Base-by-base conservation (phyloP, 1,140 invertebrate genomes). In the Heliconius nattereri region DNA sequence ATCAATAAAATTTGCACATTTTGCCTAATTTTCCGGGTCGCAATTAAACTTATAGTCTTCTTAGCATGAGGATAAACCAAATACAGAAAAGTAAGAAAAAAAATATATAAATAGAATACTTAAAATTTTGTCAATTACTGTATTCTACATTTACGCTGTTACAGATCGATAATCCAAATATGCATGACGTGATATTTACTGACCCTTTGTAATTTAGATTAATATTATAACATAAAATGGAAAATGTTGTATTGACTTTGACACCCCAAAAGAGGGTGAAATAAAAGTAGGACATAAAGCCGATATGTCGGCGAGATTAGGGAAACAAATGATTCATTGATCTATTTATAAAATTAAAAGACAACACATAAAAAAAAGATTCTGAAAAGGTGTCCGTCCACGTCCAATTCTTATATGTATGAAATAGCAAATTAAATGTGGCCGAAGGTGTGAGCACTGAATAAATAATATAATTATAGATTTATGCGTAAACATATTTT, bases 121-220 rank as follows among this genome's bases (percentile, higher is more conserved):
- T 29, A 26, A 66, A 66, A 66, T 26, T 66, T 66, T 66, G 60
- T 66, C 60, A 29, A 29, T 66, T 66, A 66, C 60, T 66, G 6
- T 66, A 66, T 66, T 66, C 60, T 66, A 66, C 60, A 19, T 26
- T 26, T 6, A 16, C 57, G 20, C 6, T 26, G 11, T 29, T 6
- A 66, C 60, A 66, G 60, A 66, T 66, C 60, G 60, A 29, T 66
- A 29, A 11, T 26, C 26, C 60, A 66, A 66, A 66, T 66, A 66
- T 66, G 60, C 60, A 66, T 66, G 60, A 66, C 60, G 60, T 66
- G 26, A 66, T 66, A 66, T 66, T 26, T 26, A 66, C 60, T 66
- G 60, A 66, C 60, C 60, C 60, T 66, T 66, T 66, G 60, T 66
- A 66, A 29, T 66, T 66, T 66, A 66, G 60, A 66, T 66, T 66